A percentile compares a stretch with the other conserved stretches of the same genome.
Conservation (phyloP, 1,140 invertebrate species). For the Drosophila yakuba region DNA sequence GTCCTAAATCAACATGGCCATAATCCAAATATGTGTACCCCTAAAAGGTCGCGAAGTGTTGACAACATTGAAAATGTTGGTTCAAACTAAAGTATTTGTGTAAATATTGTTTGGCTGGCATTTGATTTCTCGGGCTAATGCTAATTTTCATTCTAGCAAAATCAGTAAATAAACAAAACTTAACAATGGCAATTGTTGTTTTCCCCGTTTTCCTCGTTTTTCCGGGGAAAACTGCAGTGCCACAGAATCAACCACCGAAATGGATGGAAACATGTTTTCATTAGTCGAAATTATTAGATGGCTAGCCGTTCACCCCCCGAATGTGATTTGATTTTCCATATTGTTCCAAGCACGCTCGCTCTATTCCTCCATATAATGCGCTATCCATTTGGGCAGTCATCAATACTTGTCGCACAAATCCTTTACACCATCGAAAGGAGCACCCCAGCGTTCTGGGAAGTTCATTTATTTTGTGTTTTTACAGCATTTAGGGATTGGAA, state of each 20-base stretch:
- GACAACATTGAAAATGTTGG: constrained; percentile 58
- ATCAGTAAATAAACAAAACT: constrained; percentile 67
- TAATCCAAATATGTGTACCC: constrained; percentile 30
- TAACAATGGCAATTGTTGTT: constrained; percentile 64
- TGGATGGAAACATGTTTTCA: constrained; percentile 52
- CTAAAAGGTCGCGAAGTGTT: constrained; percentile 46
- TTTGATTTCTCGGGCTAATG: constrained; percentile 68
- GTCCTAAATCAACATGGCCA: constrained; percentile 69
- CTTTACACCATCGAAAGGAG: constrained; percentile 39
- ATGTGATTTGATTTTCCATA: constrained; percentile 50
- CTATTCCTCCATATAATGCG: not conserved
- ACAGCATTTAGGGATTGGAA: constrained; percentile 76
- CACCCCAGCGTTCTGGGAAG: constrained; percentile 39
- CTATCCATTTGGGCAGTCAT: constrained; percentile 65
- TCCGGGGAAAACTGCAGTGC: constrained; percentile 13
- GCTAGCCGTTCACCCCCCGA: not conserved
- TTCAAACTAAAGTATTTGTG: constrained; percentile 69
- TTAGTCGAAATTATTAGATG: constrained; percentile 53
- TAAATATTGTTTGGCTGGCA: constrained; percentile 72
- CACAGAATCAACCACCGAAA: constrained; percentile 48
- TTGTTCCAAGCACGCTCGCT: constrained; percentile 22
- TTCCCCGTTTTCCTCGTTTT: constrained; percentile 14
- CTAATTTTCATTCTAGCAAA: constrained; percentile 70
- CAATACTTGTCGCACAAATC: constrained; percentile 80
- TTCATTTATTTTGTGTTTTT: constrained; percentile 83